Conservation (phyloP, 1,140 invertebrate species). For the Leptinotarsa defecta region DNA sequence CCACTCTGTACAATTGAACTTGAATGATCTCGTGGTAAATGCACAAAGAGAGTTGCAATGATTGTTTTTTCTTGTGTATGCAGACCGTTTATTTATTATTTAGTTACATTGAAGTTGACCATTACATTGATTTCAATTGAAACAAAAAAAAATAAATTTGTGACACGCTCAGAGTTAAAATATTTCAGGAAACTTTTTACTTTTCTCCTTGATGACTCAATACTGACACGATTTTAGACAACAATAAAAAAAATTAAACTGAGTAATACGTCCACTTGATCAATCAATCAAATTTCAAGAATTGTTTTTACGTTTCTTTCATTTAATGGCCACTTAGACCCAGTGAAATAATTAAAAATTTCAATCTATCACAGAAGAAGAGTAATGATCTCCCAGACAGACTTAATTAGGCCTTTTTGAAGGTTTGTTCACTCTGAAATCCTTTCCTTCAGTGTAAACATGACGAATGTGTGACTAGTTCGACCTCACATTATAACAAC, state of each 20-base stretch:
- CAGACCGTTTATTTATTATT: too few species aligned
- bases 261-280: neutral
- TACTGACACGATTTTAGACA: too few species aligned
- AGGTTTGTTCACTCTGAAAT: conserved; percentile 27
- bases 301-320: neutral
- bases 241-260: neutral
- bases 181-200: too few species aligned
- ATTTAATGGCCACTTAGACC: neutral
- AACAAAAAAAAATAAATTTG: too few species aligned
- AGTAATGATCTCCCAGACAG: conserved; percentile 21
- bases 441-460: conserved; percentile 44
- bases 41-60: too few species aligned
- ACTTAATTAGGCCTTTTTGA: conserved; percentile 22
- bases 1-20: too few species aligned
- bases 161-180: too few species aligned
- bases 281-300: neutral
- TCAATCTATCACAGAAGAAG: conserved; percentile 9
- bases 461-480: conserved; percentile 44
- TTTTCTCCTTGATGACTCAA: too few species aligned
- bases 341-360: conserved; percentile 4
- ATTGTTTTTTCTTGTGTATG: too few species aligned
- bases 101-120: too few species aligned
- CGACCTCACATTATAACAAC: conserved; percentile 45
- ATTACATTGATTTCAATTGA: too few species aligned
- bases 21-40: too few species aligned